A percentile compares a stretch with the other conserved stretches of the same genome.
Conservation (phyloP, 2,113 vertebrate species). For the Antigone vipio region DNA sequence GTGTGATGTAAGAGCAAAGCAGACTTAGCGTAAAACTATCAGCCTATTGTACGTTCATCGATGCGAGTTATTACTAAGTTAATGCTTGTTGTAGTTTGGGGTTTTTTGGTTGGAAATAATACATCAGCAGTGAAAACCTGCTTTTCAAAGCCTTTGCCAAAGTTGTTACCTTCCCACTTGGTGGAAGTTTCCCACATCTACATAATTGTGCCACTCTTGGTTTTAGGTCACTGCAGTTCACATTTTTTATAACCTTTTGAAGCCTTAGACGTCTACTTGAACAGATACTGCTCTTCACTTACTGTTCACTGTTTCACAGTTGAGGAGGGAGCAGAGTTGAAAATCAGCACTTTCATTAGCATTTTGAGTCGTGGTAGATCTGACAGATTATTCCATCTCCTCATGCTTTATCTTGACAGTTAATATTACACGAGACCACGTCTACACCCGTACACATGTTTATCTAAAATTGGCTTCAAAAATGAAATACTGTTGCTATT, state of each 20-base stretch:
- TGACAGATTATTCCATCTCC: background rate
- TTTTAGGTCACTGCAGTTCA: background rate
- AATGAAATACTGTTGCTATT: background rate
- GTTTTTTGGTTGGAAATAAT: background rate
- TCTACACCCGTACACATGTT: background rate
- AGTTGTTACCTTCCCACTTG: background rate
- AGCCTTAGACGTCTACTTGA: background rate
- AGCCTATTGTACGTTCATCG: background rate
- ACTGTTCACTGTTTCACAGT: background rate
- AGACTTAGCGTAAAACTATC: background rate
- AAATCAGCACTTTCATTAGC: background rate
- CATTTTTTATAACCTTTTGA: background rate
- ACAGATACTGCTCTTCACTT: background rate
- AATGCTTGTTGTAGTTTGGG: background rate
- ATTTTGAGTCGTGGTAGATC: background rate
- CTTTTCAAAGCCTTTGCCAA: background rate
- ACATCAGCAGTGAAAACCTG: background rate
- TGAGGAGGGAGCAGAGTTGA: background rate
- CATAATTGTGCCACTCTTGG: background rate
- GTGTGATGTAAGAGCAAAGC: background rate
- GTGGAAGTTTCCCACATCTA: background rate
- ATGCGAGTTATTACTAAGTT: background rate
- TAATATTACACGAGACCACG: background rate
- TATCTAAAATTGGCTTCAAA: slow-evolving; percentile 31
- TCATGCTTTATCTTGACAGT: slow-evolving; percentile 4